A percentile compares a stretch with the other conserved stretches of the same genome.
Conservation (phyloP, 2,797 vertebrate genomes). For the Yasuhikotakia modesta region DNA sequence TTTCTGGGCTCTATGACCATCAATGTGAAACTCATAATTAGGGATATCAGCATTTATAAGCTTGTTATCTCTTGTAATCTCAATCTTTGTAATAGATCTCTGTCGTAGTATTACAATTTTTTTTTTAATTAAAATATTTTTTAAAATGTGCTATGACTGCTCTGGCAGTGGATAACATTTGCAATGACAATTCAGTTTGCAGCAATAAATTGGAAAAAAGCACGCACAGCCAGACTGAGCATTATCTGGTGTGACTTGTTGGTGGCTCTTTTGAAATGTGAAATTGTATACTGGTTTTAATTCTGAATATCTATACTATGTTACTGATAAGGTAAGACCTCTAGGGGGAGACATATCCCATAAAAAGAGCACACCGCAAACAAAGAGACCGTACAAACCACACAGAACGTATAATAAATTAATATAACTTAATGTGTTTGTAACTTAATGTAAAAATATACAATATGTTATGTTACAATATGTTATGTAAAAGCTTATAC, state of each 20-base stretch:
- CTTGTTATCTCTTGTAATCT: slow-evolving; percentile 8
- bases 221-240: too few species aligned
- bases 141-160: neutral
- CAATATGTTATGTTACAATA: too few species aligned
- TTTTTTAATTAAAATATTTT: too few species aligned
- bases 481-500: neutral
- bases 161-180: neutral
- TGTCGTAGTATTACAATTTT: too few species aligned
- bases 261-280: slow-evolving; percentile 24
- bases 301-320: slow-evolving; percentile 35
- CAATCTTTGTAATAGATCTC: neutral
- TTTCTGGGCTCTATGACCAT: slow-evolving; percentile 33
- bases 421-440: neutral
- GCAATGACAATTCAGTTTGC: neutral
- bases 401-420: neutral
- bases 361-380: neutral
- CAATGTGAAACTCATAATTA: slow-evolving; percentile 36
- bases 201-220: neutral
- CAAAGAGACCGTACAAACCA: neutral
- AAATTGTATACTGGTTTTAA: slow-evolving; percentile 18
- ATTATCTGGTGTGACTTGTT: neutral
- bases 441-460: too few species aligned
- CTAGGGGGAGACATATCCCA: slow-evolving; percentile 46
- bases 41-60: slow-evolving; percentile 4
- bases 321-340: neutral